Evolutionary conservation across 2,888 invertebrate genomes (phyloP), one percentile per base, ranked within the genome.

Genomic region (Euzophera pinguis): DNA sequence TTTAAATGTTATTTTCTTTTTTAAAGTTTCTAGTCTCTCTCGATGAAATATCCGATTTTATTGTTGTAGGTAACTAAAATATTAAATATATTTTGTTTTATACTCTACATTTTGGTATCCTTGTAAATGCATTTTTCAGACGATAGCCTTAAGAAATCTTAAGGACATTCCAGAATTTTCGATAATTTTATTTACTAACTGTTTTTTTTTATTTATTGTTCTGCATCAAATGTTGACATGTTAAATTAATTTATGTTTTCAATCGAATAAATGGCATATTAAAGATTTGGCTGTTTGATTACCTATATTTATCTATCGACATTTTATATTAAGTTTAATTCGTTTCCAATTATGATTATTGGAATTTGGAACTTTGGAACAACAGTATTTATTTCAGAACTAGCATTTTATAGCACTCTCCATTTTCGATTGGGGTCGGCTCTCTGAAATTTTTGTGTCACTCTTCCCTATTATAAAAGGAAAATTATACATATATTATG

Each of bases 241-340:
- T 67, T 65, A 59, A 65, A 66, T 73, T 73, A 71, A 75, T 73
- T 70, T 66, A 67, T 69, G 63, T 70, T 73, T 69, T 65, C 62
- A 57, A 67, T 66, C 63, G 60, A 73, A 74, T 76, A 75, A 73
- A 75, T 65, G 56, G 53, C 60, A 43, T 51, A 43, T 53, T 60
- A 13, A 50, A 58, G 3, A 45, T 48, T 10, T 17, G 9, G 22
- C 4, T 53, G 8, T 45, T 47, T 35, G 12, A 32, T 45, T 43
- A 3, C n/a, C n/a, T n/a, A n/a, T n/a, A n/a, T n/a, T n/a, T n/a
- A n/a, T n/a, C n/a, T n/a, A n/a, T n/a, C n/a, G n/a, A n/a, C n/a
- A n/a, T n/a, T n/a, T n/a, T n/a, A n/a, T n/a, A n/a, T n/a, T n/a
- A n/a, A n/a, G n/a, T n/a, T n/a, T n/a, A n/a, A n/a, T n/a, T n/a